These are phyloP conservation scores for Exephanes ischioxanthus DNA, from an alignment of 2,888 invertebrate species.

Conservation along the genomic window DNA sequence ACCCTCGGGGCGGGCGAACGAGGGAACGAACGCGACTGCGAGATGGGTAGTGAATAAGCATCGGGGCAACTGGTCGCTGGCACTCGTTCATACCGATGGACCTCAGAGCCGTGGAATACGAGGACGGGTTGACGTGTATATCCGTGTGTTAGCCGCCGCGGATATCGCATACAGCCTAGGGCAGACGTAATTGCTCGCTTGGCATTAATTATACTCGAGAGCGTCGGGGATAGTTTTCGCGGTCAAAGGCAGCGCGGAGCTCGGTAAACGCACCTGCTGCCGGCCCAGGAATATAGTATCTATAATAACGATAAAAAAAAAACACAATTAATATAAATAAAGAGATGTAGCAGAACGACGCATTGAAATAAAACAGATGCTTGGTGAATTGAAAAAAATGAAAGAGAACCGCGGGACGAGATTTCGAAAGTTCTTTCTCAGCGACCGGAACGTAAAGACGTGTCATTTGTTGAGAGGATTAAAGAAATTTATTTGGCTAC, in stretches of 20 bases:
- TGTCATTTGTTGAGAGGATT: too few species aligned
- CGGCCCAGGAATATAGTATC: conserved; percentile 20
- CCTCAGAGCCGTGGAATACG: neutral
- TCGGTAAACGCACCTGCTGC: conserved; percentile 38
- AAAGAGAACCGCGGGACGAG: too few species aligned
- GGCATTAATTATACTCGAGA: conserved; percentile 60
- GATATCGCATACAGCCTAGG: conserved; percentile 22
- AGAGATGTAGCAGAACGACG: neutral
- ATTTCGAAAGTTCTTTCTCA: too few species aligned
- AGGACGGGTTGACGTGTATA: neutral
- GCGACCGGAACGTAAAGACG: too few species aligned
- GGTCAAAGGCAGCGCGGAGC: conserved; percentile 62
- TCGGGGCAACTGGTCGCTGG: conserved; percentile 23
- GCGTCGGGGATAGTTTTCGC: conserved; percentile 59
- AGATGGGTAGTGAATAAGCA: conserved; percentile 35
- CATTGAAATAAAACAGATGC: neutral
- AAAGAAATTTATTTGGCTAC: too few species aligned
- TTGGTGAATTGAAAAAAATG: too few species aligned
- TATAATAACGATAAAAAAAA: conserved; percentile 11
- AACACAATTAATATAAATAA: neutral
- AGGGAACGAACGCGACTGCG: conserved; percentile 24
- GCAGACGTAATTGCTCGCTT: conserved; percentile 55
- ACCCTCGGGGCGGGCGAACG: conserved; percentile 19
- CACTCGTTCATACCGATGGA: conserved; percentile 21
- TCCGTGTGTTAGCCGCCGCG: conserved; percentile 35